Conservation (phyloP, 2,888 invertebrate genomes). For the Xylota sylvarum region DNA sequence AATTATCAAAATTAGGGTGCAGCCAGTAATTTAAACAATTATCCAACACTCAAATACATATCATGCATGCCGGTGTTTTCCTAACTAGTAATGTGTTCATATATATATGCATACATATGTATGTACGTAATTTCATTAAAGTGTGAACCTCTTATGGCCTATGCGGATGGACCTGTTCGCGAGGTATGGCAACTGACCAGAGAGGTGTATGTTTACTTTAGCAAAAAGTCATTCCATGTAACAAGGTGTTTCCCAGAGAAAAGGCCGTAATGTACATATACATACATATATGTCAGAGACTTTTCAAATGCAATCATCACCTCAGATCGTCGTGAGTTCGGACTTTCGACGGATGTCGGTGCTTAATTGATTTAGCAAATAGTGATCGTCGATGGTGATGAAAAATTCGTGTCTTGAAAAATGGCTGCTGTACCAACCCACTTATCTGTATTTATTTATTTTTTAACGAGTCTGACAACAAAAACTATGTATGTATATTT, state of each 20-base stretch:
- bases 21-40: constrained; percentile 37
- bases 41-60: constrained; percentile 41
- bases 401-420: constrained; percentile 63
- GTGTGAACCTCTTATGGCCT: constrained; percentile 28
- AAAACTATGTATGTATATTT: background rate
- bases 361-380: constrained; percentile 83
- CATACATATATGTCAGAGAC: constrained; percentile 39
- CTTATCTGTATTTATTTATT: constrained; percentile 61
- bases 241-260: constrained; percentile 62
- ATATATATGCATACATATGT: background rate
- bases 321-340: constrained; percentile 46
- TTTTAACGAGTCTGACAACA: constrained; percentile 34
- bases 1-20: constrained; percentile 50
- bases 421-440: constrained; percentile 60
- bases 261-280: constrained; percentile 50
- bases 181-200: constrained; percentile 43
- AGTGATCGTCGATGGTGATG: constrained; percentile 77
- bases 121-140: constrained; percentile 8
- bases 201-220: constrained; percentile 58
- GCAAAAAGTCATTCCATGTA: constrained; percentile 67
- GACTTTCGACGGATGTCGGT: constrained; percentile 78
- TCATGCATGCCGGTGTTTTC: constrained; percentile 21
- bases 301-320: constrained; percentile 70
- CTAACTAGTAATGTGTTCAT: constrained; percentile 10
- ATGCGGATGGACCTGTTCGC: constrained; percentile 46